Evolutionary conservation across 2,113 vertebrate species (phyloP), one percentile per base, ranked within the genome.

Genomic region (Natator depressus): DNA sequence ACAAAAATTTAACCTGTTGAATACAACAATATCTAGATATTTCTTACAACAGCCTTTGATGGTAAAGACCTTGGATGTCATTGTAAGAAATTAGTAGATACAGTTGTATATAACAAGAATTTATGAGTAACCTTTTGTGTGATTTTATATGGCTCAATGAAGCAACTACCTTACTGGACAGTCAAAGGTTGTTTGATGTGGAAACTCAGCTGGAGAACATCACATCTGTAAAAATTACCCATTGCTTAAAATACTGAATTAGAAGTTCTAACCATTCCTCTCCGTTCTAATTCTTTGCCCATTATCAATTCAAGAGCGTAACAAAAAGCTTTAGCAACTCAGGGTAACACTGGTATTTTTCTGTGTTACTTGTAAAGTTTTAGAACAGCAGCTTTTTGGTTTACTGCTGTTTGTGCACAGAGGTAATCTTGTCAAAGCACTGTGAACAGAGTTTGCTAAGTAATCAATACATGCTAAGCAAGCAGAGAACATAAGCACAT

Each of bases 391-490:
- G 35, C 65, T 22, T 38, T 62, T 62, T 72, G 20, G 19, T 72
- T 72, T 72, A 72, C 31, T 72, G n/a, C n/a, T 38, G 35, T 72
- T 72, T 38, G 65, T 72, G 65, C 65, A 72, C 35, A 38, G 65
- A 38, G 51, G 27, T 25, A 55, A 86, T 78, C 69, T 47, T 59
- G 27, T 59, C 76, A 72, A 72, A 72, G 47, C 57, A 47, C 38
- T 82, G 82, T 31, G 76, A 96, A 94, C 29, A 53, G 51, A 86
- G 50, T 53, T 83, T 65, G 8, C 80, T 91, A 82, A 88, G 82
- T 96, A 94, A 96, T 93, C 51, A 93, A 55, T 75, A 96, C n/a
- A 49, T 72, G 35, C 76, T 95, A 88, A 95, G 59, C 46, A 95
- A 96, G 91, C 2, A 90, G 35, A 80, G 85, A 76, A 80, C 25